Evolutionary conservation across 2,797 vertebrate genomes (phyloP).

Genomic region (Tokudaia muenninki): DNA sequence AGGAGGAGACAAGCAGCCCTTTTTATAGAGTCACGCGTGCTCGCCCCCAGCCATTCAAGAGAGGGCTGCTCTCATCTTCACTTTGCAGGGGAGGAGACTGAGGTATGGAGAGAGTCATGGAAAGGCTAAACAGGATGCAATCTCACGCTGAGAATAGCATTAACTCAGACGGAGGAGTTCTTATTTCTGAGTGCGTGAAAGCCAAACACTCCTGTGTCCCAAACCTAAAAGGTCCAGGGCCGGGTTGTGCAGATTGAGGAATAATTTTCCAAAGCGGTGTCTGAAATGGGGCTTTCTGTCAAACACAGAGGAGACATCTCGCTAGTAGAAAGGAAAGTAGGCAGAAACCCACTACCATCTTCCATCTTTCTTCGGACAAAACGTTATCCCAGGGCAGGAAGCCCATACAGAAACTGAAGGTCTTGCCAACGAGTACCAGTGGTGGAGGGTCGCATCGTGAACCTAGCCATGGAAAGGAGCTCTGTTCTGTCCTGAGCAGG

Average conservation of each 20-base stretch:
- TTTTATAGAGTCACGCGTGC: no score
- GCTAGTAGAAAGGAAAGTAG: not conserved
- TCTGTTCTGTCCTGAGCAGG: not conserved
- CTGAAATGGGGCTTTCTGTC: not conserved
- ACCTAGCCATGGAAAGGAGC: not conserved
- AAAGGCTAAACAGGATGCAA: conserved; percentile 1
- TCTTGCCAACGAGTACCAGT: conserved; percentile 13
- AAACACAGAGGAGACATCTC: not conserved
- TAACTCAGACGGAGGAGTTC: not conserved
- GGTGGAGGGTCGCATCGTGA: not conserved
- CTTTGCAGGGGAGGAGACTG: not conserved
- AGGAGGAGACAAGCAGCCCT: no score
- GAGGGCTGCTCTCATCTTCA: not conserved
- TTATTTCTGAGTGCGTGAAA: not conserved
- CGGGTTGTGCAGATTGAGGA: not conserved
- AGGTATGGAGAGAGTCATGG: not conserved
- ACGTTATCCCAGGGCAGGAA: not conserved
- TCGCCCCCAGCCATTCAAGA: not conserved
- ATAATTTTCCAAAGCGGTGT: not conserved
- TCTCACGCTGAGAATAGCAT: not conserved
- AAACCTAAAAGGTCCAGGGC: not conserved
- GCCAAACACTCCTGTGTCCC: not conserved
- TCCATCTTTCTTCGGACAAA: not conserved
- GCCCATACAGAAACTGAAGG: not conserved
- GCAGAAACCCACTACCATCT: not conserved